Conservation (phyloP, 30 jellyfish, hydroid and myxozoan genomes). For the Pseudorhiza aurosa region DNA sequence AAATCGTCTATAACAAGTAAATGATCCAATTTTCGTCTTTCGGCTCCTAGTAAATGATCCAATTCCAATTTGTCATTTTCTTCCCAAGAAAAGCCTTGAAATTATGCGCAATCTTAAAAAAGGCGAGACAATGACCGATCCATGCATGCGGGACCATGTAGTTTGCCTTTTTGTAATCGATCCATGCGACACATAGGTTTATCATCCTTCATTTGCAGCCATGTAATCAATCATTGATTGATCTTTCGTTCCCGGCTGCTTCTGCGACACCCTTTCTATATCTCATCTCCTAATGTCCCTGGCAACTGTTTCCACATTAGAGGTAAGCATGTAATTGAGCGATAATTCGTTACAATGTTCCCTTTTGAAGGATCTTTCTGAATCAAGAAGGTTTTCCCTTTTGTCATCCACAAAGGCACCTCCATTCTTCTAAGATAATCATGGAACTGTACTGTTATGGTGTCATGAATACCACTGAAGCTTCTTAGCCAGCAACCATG, state of each 20-base stretch:
- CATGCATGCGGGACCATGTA: slow-evolving; percentile 11
- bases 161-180: slow-evolving; percentile 4
- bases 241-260: background rate
- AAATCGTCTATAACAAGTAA: slow-evolving; percentile 31
- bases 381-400: slow-evolving; percentile 49
- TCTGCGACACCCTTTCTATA: background rate
- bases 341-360: background rate
- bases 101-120: slow-evolving; percentile 1
- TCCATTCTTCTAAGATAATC: slow-evolving; percentile 11
- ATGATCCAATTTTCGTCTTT: background rate
- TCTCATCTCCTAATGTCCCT: background rate
- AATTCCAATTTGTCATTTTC: background rate
- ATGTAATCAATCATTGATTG: background rate
- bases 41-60: background rate
- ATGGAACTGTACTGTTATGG: slow-evolving; percentile 34
- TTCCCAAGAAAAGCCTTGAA: background rate
- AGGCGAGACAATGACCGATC: background rate
- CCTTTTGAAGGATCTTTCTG: background rate
- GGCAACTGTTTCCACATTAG: slow-evolving; percentile 24
- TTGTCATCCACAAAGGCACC: slow-evolving; percentile 46
- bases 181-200: background rate
- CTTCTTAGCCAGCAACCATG: background rate
- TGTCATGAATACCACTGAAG: too few species aligned
- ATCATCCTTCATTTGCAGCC: background rate
- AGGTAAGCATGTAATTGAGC: slow-evolving; percentile 18